phyloP scores from a whole-genome alignment of 37 sponge, comb jelly and placozoan species.

The Amphimedon queenslandica region DNA sequence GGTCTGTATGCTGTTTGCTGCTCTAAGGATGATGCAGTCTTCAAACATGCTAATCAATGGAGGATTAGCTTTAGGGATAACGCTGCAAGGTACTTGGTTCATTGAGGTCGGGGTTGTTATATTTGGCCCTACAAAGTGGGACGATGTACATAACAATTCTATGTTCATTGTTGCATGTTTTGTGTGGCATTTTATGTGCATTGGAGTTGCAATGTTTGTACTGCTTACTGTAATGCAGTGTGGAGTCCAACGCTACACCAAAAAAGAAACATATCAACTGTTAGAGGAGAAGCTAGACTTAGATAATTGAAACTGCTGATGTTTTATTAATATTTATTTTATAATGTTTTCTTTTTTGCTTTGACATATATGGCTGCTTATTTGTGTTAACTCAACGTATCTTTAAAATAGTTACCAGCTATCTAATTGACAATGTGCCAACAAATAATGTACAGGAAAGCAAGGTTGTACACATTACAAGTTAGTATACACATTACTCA shows the following conservation, averaged over 20 bases:
- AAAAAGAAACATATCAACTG: not conserved
- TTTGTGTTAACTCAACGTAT: no score
- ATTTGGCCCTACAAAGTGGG: conserved; percentile 2
- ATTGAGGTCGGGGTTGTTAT: conserved; percentile 1
- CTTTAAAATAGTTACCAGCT: no score
- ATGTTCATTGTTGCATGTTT: conserved; percentile 10
- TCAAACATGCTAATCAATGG: conserved; percentile 12
- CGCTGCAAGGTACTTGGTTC: conserved; percentile 16
- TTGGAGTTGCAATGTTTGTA: not conserved
- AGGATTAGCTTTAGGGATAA: not conserved
- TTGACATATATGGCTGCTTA: no score
- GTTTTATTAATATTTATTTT: no score
- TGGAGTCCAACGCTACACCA: not conserved
- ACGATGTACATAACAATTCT: conserved; percentile 4
- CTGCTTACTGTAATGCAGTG: not conserved
- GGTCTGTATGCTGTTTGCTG: conserved; percentile 23
- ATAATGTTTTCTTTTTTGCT: no score
- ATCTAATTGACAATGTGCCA: no score
- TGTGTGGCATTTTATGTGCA: conserved; percentile 1
- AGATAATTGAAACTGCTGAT: no score
- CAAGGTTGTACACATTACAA: no score
- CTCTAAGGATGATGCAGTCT: not conserved
- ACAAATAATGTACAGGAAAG: no score
- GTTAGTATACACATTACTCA: no score
- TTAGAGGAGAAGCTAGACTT: not conserved